A percentile compares a stretch with the other conserved stretches of the same genome.
Conservation (phyloP, 37 sponge, comb jelly and placozoan genomes). For the Amphimedon queenslandica region DNA sequence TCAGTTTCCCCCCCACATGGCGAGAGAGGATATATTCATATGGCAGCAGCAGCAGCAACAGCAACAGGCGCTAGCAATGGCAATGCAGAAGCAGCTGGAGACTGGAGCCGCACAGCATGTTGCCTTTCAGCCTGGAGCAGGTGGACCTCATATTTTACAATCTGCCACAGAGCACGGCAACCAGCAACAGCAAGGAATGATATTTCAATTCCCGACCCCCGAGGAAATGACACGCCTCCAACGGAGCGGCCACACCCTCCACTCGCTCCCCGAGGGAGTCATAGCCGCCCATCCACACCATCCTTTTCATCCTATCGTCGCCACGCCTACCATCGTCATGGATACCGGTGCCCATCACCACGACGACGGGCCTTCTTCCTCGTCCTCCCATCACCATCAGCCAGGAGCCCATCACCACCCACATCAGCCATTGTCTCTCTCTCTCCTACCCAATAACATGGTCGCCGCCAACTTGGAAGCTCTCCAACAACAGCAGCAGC, state of each 20-base stretch:
- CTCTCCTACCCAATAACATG: too few species aligned
- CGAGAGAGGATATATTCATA: neutral
- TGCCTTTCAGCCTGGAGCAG: too few species aligned
- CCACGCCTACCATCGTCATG: neutral
- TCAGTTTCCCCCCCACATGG: neutral
- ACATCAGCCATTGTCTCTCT: neutral
- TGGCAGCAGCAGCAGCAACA: constrained; percentile 4
- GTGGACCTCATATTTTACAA: too few species aligned
- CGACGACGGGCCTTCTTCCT: too few species aligned
- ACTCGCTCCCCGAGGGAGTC: neutral
- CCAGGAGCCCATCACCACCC: neutral
- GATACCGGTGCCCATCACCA: neutral
- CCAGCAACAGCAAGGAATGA: too few species aligned
- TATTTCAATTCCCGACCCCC: constrained; percentile 36
- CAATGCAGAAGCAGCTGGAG: too few species aligned
- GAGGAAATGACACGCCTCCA: constrained; percentile 20
- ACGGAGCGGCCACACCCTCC: neutral
- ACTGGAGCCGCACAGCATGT: too few species aligned
- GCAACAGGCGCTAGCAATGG: neutral
- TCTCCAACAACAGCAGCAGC: constrained; percentile 1
- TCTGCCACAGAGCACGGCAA: too few species aligned
- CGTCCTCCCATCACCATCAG: neutral
- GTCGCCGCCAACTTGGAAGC: neutral
- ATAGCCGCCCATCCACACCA: neutral
- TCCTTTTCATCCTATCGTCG: neutral